Base-by-base conservation (phyloP, 2,113 vertebrate species). In the Falco punctatus region DNA sequence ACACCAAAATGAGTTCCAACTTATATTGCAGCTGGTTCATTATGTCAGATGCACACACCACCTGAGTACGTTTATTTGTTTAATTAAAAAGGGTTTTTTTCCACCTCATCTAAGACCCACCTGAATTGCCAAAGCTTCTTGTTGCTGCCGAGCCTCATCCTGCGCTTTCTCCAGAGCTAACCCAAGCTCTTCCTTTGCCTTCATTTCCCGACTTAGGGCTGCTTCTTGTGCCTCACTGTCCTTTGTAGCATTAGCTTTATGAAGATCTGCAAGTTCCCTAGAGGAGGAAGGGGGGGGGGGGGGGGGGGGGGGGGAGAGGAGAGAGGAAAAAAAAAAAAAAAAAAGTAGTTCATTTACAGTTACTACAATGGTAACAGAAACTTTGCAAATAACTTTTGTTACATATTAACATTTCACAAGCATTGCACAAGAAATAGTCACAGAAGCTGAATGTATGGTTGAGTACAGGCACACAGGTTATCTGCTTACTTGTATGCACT, bases 251-350 rank as follows among this genome's bases (percentile, higher is more conserved):
- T 99, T 99, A 13, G 97, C 98, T 98, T 99, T 99, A 87, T 99
- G 99, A 84, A 99, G 98, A 93, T 99, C 99, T 75, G 99, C 98
- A 96, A 99, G 98, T 91, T 99, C 99, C 93, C 99, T 38, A 38
- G 38, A 38, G 38, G 38, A 38, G 38, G 38, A 38, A 38, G 38
- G 38, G 38, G 38, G 38, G 38, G 38, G 38, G 38, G 38, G 38
- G 38, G 38, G 38, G 38, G 38, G 9, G 38, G 38, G 38, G 38
- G 38, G 9, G 38, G 38, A 38, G 38, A 10, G 38, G 38, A 38
- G 35, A 35, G 7, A 35, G n/a, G n/a, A n/a, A n/a, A n/a, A n/a
- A 35, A 35, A 35, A 35, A 35, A 35, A 35, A 35, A 35, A 35
- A 35, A 35, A 5, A 38, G 38, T 38, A 38, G 38, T 38, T 38